Conservation (phyloP, 2,888 invertebrate species). For the Automeris io region DNA sequence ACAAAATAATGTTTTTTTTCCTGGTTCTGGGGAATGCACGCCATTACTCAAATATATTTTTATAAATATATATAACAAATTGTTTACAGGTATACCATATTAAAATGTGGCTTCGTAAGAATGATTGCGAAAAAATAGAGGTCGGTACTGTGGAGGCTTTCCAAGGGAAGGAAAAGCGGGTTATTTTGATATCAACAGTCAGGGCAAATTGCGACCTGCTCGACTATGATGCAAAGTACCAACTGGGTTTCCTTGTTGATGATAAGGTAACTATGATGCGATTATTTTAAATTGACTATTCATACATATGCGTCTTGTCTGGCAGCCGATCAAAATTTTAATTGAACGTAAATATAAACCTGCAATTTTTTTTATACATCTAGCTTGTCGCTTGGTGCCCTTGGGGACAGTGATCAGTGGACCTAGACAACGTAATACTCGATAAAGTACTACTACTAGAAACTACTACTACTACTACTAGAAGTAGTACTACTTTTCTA, state of each 20-base stretch:
- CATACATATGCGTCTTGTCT: too few relatives aligned
- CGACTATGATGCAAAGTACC: slow-evolving; percentile 71
- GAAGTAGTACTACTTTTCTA: too few relatives aligned
- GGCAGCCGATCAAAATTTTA: too few relatives aligned
- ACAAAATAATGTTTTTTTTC: neutral
- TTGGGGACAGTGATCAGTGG: too few relatives aligned
- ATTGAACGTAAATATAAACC: too few relatives aligned
- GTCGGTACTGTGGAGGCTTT: slow-evolving; percentile 92
- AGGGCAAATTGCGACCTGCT: slow-evolving; percentile 78
- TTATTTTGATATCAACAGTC: slow-evolving; percentile 89
- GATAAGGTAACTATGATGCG: slow-evolving; percentile 39
- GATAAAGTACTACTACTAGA: too few relatives aligned
- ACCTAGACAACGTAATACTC: too few relatives aligned
- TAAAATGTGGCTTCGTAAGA: slow-evolving; percentile 44
- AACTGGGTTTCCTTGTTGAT: slow-evolving; percentile 74
- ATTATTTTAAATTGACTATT: too few relatives aligned
- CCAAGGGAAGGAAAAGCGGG: slow-evolving; percentile 90
- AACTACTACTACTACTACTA: too few relatives aligned
- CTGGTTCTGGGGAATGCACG: neutral
- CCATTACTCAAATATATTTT: neutral
- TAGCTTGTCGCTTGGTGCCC: too few relatives aligned
- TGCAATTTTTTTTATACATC: too few relatives aligned
- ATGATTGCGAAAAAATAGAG: slow-evolving; percentile 65
- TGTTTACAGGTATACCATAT: slow-evolving; percentile 60
- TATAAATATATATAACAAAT: neutral